Percentiles rank a stretch among this genome's conserved stretches.
Conservation (phyloP, 2,797 vertebrate species). For the Discoglossus pictus region DNA sequence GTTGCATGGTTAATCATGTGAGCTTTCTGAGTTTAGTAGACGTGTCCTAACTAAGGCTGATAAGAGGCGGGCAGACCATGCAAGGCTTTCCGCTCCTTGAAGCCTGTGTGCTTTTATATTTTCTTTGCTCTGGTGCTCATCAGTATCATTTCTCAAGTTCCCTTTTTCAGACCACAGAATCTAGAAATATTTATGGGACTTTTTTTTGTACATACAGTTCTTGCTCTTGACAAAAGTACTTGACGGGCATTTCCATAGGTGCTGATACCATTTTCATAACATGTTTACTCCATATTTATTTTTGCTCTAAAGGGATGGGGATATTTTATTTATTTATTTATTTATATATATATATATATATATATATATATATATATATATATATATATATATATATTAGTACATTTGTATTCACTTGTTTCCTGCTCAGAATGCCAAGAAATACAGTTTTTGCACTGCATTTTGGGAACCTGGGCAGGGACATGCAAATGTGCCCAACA, state of each 20-base stretch:
- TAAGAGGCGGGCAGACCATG: constrained; percentile 1
- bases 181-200: neutral
- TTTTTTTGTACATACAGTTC: neutral
- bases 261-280: no score
- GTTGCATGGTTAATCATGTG: constrained; percentile 22
- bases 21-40: constrained; percentile 32
- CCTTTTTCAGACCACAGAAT: neutral
- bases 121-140: neutral
- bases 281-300: no score
- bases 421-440: no score
- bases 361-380: neutral
- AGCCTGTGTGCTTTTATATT: neutral
- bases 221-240: neutral
- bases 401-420: neutral
- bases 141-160: neutral
- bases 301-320: no score
- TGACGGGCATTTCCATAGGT: neutral
- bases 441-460: no score
- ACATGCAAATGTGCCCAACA: no score
- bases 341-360: neutral
- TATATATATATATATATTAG: neutral
- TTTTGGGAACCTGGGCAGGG: no score
- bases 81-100: constrained; percentile 3
- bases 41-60: constrained; percentile 11
- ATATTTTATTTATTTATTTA: no score